Evolutionary conservation across 53 echinoderm and acorn worm genomes (phyloP), one percentile per base, ranked within the genome.

Genomic region (Temnopleurus reevesii): DNA sequence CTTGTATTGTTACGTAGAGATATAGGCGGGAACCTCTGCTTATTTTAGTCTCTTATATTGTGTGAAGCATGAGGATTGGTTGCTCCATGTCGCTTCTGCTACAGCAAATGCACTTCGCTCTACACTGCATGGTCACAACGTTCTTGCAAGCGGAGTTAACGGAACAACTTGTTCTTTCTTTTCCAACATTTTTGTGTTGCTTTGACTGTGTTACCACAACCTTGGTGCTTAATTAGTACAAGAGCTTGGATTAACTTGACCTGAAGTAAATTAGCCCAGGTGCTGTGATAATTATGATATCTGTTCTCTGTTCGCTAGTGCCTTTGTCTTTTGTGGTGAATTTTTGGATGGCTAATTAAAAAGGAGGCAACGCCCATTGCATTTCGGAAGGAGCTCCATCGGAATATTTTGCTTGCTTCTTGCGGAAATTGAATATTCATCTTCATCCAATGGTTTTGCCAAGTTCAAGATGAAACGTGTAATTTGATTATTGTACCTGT

Each of bases 21-120:
- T 51, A 87, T 34, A 87, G 88, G 88, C 88, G 88, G 88, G 88
- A 87, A 66, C 65, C 34, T 66, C 34, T 46, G 19, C 46, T 47
- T 53, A 64, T 71, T 85, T 53, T 85, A 60, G 38, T 85, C 53
- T 83, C 23, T 82, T 36, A 31, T 79, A 28, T 46, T 79, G 79
- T 46, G 49, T 29, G 1, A 27, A 79, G 79, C 79, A 6, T 19
- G 31, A 29, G 41, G 79, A 46, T 26, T 79, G 79, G 79, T 79
- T 47, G 46, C 28, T 79, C 49, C 41, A 30, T 79, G n/a, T n/a
- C n/a, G 49, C 46, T 79, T 51, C 12, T 51, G 49, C 79, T 49
- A 12, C 49, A 49, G 79, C 49, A 9, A 51, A 51, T 79, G 28
- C 15, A 46, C 15, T 46, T n/a, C 5, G 21, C n/a, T 36, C 41